phyloP scores from a whole-genome alignment of 2,113 vertebrate genomes.

The Cephalopterus ornatus region DNA sequence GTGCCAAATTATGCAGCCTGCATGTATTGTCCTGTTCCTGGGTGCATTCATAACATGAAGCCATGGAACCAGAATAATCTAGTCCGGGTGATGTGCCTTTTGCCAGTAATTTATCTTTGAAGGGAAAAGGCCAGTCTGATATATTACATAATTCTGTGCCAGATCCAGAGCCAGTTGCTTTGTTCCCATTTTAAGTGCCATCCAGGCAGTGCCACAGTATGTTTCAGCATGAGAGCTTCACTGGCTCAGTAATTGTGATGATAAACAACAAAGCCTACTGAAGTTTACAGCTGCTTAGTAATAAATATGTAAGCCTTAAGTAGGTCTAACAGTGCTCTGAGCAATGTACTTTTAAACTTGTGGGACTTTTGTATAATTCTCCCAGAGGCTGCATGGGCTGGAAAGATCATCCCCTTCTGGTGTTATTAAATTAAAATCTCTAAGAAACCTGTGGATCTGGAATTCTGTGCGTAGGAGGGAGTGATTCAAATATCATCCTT shows the following conservation, averaged over 20 bases:
- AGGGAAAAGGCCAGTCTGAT: not conserved
- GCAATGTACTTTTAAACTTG: not conserved
- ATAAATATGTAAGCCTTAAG: not conserved
- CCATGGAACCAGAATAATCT: slow-evolving; percentile 11
- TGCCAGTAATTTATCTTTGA: not conserved
- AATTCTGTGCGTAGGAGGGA: not conserved
- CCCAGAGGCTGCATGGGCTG: not conserved
- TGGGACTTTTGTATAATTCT: not conserved
- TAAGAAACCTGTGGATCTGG: not conserved
- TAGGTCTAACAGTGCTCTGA: not conserved
- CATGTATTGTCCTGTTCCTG: not conserved
- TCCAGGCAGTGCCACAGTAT: not conserved
- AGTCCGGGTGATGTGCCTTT: slow-evolving; percentile 1
- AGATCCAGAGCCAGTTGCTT: not conserved
- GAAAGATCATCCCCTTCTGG: not conserved
- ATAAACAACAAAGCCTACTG: not conserved
- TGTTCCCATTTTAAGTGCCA: not conserved
- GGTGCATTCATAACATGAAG: not conserved
- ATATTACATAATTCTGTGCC: not conserved
- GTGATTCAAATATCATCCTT: not conserved
- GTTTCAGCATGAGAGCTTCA: not conserved
- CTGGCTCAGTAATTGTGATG: not conserved
- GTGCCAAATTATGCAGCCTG: not conserved
- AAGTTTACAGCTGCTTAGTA: not conserved
- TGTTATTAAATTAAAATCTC: not conserved